Evolutionary conservation across 2,888 invertebrate genomes (phyloP), one percentile per base, ranked within the genome.

Genomic region (Germaria angustata): DNA sequence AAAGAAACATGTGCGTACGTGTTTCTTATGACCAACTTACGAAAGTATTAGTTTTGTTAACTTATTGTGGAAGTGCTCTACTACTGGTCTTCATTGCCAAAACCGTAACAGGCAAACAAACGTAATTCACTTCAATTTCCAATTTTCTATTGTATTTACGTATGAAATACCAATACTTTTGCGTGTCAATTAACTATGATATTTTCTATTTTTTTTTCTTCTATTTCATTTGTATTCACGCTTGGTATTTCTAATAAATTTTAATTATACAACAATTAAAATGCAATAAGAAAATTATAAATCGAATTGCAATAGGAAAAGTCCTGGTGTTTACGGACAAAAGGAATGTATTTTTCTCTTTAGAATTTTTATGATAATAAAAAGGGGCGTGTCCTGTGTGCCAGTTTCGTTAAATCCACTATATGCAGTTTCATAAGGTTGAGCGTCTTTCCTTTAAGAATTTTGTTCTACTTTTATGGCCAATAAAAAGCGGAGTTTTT

Each of bases 151-250:
- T 49, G 0, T 8, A n/a, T n/a, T n/a, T n/a, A 24, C 22, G 11
- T 17, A n/a, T 8, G n/a, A 13, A 17, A 41, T 11, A 39, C 22
- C 32, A 4, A 57, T 5, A 36, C 11, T 68, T 81, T 82, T 71
- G 81, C 81, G 81, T 82, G 81, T 82, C 75, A 82, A 71, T 71
- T 79, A 69, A 59, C 57, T 53, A 68, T 59, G 49, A 80, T 22
- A 34, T 13, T 55, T 32, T 34, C 17, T 20, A 1, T 15, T 28
- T 53, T 61, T 46, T 32, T 22, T 22, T 20, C 36, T 41, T 44
- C 46, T 32, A 53, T 44, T 71, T 65, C 71, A 71, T 71, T 71
- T 51, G 22, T 65, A 81, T 76, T 71, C 65, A 59, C 69, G 44
- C 51, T 81, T 63, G 63, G 57, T 28, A 69, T 78, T 24, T 57